Percentiles rank a stretch among this genome's conserved stretches.
These are phyloP conservation scores for Agrotis puta DNA, from an alignment of 2,888 invertebrate genomes.

Conservation along the genomic window DNA sequence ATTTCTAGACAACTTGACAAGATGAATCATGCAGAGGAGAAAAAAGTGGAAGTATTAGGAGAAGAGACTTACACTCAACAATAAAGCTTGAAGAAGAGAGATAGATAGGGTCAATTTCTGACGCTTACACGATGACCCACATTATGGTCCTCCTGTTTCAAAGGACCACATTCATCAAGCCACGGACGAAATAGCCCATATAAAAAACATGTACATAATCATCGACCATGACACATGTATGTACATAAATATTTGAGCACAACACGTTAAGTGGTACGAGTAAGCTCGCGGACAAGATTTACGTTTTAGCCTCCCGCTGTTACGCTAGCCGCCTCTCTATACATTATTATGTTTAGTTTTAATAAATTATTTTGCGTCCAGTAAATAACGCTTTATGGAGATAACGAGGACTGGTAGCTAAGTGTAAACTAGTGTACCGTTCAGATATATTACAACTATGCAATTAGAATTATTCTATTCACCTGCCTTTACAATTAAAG, in stretches of 20 bases:
- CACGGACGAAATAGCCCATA: neutral
- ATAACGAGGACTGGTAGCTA: constrained; percentile 54
- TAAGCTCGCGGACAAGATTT: constrained; percentile 76
- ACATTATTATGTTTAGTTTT: constrained; percentile 67
- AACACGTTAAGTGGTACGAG: constrained; percentile 66
- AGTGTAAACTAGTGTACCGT: constrained; percentile 55
- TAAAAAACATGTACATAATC: constrained; percentile 29
- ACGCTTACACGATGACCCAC: neutral
- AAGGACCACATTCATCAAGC: neutral
- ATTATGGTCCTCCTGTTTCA: neutral
- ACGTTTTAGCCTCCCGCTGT: constrained; percentile 83
- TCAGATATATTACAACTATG: constrained; percentile 33
- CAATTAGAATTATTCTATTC: constrained; percentile 27
- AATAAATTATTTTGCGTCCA: constrained; percentile 64
- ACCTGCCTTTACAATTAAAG: constrained; percentile 22
- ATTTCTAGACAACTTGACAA: too few species aligned
- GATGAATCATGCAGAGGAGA: too few species aligned
- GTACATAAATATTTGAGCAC: constrained; percentile 53
- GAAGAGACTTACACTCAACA: too few species aligned
- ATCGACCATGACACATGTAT: constrained; percentile 51
- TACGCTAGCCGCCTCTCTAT: constrained; percentile 64
- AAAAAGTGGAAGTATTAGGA: too few species aligned
- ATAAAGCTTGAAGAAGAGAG: neutral
- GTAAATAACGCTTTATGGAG: constrained; percentile 58
- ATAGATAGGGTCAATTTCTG: neutral